Conservation (phyloP, 35 echinoderm and acorn worm species). For the Patiria miniata region DNA sequence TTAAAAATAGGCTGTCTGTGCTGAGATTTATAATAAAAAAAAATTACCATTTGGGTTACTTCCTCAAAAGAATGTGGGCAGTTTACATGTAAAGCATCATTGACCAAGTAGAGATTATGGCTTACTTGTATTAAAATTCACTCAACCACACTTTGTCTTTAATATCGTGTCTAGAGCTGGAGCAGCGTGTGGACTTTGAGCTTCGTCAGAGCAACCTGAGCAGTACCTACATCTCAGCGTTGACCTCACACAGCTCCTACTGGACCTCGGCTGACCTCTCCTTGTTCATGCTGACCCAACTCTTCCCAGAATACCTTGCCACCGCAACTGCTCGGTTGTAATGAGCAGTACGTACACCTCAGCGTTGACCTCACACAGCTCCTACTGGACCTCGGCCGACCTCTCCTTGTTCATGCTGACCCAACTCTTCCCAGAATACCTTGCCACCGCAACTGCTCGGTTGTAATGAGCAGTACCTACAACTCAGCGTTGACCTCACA, state of each 20-base stretch:
- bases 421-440: constrained; percentile 87
- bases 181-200: constrained; percentile 94
- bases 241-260: constrained; percentile 94
- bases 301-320: constrained; percentile 81
- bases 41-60: no score
- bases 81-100: no score
- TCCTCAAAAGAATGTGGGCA: no score
- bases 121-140: no score
- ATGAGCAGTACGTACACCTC: constrained; percentile 79
- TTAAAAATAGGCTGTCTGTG: no score
- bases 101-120: no score
- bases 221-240: constrained; percentile 83
- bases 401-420: constrained; percentile 77
- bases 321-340: neutral
- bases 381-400: constrained; percentile 86
- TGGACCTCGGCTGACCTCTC: constrained; percentile 81
- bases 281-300: constrained; percentile 78
- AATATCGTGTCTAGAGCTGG: constrained; percentile 65
- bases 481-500: constrained; percentile 92
- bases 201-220: constrained; percentile 75
- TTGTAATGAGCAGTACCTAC: constrained; percentile 75
- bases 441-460: neutral
- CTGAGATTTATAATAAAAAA: no score
- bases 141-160: neutral
- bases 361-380: constrained; percentile 91